Evolutionary conservation across 2,113 vertebrate genomes (phyloP), one percentile per base, ranked within the genome.

Genomic region (Lipophrys pholis): DNA sequence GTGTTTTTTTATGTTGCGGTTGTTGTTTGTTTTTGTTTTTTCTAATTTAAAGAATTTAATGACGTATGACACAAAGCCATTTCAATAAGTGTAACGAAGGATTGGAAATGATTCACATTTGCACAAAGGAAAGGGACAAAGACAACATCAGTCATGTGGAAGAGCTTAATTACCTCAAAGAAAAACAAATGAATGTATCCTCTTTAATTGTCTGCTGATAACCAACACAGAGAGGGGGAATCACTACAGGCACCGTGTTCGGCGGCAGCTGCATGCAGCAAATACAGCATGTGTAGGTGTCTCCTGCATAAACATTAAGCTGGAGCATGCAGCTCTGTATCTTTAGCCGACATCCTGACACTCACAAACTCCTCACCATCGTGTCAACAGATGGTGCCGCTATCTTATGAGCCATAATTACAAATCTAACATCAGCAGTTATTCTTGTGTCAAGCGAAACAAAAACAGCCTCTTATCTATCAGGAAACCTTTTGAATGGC

Each of bases 141-240:
- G 74, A 86, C 81, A 86, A 77, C 80, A 78, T 78, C 77, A 68
- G 56, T 87, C 86, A 73, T 80, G 78, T 78, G 56, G 80, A 86
- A 90, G 76, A 74, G 69, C 77, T 90, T 88, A 88, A 89, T 91
- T 81, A 89, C 84, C 81, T 88, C 82, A 83, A 89, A 91, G 74
- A 78, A 81, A 87, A 87, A 83, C 76, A 85, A 87, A 88, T 83
- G 42, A 85, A 84, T 80, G 83, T 71, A 70, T 73, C 75, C 21
- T 78, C 79, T 80, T 77, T 90, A 77, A 87, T 84, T 86, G 84
- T 88, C 76, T 72, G 60, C 78, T 79, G 73, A 81, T 81, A 72
- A 83, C 56, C 59, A 42, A 51, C 60, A 30, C 49, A 64, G 49
- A 59, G 73, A 21, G 60, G 57, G 58, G 68, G 8, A 73, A 72